Base-by-base conservation (phyloP, 2,113 vertebrate species). In the Circaetus gallicus region DNA sequence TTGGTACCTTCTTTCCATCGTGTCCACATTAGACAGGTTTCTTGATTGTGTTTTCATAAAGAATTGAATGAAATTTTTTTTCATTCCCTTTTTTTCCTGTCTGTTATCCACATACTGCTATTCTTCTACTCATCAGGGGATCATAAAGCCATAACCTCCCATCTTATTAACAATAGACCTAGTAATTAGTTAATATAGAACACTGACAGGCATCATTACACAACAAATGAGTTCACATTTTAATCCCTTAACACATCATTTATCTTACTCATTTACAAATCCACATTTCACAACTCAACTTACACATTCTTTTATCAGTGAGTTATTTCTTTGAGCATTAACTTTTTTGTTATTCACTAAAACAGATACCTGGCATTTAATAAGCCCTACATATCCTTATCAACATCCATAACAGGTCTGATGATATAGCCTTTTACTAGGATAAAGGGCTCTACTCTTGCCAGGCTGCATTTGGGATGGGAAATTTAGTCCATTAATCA, bases 191-290 rank as follows among this genome's bases (percentile, higher is more conserved):
- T 95, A 66, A 87, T 94, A 31, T 10, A 66, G 56, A 85, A 47
- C 45, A 70, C 59, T 66, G 69, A 78, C 86, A 93, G 58, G 40
- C 49, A 80, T 72, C 61, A 62, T 96, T 96, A 77, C 70, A 80
- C 79, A 96, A 93, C 43, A 87, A 92, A 85, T 65, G 73, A 90
- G 1, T 85, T 90, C 62, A 49, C 19, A 70, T 94, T 95, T 90
- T 94, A 94, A 94, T 92, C 43, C 40, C 31, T 72, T 94, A 91
- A 87, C 78, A 77, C 58, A 82, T 88, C 22, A 45, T 95, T 94
- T 77, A 61, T 88, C 36, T 96, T 61, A 69, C 66, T 87, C 7
- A 17, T 90, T 91, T 93, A n/a, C 58, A 90, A 88, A 95, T 76
- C 45, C 49, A 20, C 36, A 66, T 95, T 96, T 94, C 90, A 76